Evolutionary conservation across 2,888 invertebrate species (phyloP), one percentile per base, ranked within the genome.

Genomic region (Hyles lineata): DNA sequence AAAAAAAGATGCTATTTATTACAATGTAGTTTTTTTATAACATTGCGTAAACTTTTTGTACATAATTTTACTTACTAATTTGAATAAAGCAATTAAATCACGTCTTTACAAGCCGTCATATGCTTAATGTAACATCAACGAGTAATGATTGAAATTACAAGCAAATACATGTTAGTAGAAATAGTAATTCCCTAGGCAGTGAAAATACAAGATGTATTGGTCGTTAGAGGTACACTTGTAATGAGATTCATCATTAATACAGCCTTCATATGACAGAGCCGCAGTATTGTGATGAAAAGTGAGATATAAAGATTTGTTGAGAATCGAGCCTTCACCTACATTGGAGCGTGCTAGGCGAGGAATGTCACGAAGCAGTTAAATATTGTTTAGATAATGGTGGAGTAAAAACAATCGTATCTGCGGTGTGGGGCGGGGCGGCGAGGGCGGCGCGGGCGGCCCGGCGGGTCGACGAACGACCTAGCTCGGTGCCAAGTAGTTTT

Each of bases 401-500:
- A 85, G 89, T 90, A 89, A 89, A 90, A 89, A 92, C 92, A 92
- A 92, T 91, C 89, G 89, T 86, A 85, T 84, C 84, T 89, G 91
- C 87, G 90, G 89, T 87, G 75, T 74, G 78, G 75, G 76, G 71
- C 55, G 70, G 60, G 63, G 70, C 32, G 58, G 79, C 76, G 74
- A 78, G 71, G 25, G 79, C 76, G 75, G 80, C 70, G 76, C 82
- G 81, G 83, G 78, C 77, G 77, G 69, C 78, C 78, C 78, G 74
- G 77, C 85, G 89, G 93, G 94, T 93, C 92, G 92, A 89, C 87
- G 93, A 93, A 94, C 94, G 93, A 92, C 94, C 94, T 94, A 93
- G 93, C 92, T 85, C 85, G 81, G 80, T 78, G 83, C 85, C 83
- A 85, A 82, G 85, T 83, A 80, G 86, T 81, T 82, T 85, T 83